These are phyloP conservation scores for Palythoa grandiflora DNA, from an alignment of 92 coral and sea anemone species.

Conservation along the genomic window DNA sequence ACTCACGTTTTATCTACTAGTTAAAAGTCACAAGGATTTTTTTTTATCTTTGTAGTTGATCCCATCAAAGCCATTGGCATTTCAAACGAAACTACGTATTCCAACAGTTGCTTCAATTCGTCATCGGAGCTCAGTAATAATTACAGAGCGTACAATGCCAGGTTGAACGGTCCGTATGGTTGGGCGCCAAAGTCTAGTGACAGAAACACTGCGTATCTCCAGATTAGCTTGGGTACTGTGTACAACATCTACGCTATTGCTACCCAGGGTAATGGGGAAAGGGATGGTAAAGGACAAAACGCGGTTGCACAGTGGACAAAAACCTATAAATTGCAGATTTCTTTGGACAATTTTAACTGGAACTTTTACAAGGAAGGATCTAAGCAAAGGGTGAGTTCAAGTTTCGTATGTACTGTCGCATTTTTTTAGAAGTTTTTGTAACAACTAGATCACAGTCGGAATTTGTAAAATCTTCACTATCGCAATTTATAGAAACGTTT, in stretches of 20 bases:
- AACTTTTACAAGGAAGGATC: too few species aligned
- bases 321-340: too few species aligned
- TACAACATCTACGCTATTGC: slow-evolving; percentile 27
- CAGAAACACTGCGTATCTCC: not conserved
- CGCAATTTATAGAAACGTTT: too few species aligned
- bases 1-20: too few species aligned
- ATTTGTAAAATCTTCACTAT: too few species aligned
- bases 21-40: too few species aligned
- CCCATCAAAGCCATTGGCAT: not conserved
- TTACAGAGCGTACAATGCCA: not conserved
- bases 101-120: not conserved
- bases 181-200: not conserved
- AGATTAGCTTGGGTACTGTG: slow-evolving; percentile 9
- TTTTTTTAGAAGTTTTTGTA: too few species aligned
- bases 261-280: slow-evolving; percentile 1
- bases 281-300: not conserved
- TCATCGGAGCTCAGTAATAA: not conserved
- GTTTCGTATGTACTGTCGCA: too few species aligned
- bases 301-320: too few species aligned
- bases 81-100: not conserved
- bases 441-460: too few species aligned
- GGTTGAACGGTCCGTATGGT: slow-evolving; percentile 5
- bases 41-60: not conserved
- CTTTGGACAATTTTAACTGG: too few species aligned
- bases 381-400: too few species aligned